Evolutionary conservation across 1,140 invertebrate species (phyloP), one percentile per base, ranked within the genome.

Genomic region (Zelostemma sp.): DNA sequence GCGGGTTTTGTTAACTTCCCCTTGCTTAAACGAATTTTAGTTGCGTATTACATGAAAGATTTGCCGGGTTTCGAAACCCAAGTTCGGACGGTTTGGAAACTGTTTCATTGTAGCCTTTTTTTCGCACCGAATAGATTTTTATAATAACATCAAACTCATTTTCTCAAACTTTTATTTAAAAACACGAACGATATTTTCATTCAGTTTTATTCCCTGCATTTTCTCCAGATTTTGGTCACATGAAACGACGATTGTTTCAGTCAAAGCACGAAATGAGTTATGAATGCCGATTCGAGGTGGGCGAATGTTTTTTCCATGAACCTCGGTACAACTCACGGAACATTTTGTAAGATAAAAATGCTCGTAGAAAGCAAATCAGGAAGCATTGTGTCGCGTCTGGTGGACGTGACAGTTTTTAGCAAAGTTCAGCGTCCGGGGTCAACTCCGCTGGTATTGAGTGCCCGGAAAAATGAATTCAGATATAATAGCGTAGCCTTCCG

Each of bases 1-100:
- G 58, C 60, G 59, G 63, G 51, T 63, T 67, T 72, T 64, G 57
- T 67, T 55, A 12, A 58, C 28, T 53, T 57, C 19, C 51, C 46
- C 33, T 21, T 38, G 31, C 8, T 54, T 43, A 55, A 71, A 48
- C 56, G 51, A 66, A 66, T 35, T 66, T 66, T 54, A 53, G 47
- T 65, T 58, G 43, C 53, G 25, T 38, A 28, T 70, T 65, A 28
- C 18, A 57, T 53, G 47, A 48, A 41, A 65, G 51, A 33, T 25
- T 70, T 35, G 33, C 3, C 6, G 33, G n/a, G 11, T 61, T 31
- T 45, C 14, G 14, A 54, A 47, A 46, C 11, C 11, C 33, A 35
- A 35, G 3, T 35, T 6, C n/a, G 11, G 33, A 9, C n/a, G n/a
- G 3, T 35, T n/a, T 35, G n/a, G n/a, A n/a, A 35, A 35, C 33